Conservation (phyloP, 2,888 invertebrate genomes). For the Conus canariensis region DNA sequence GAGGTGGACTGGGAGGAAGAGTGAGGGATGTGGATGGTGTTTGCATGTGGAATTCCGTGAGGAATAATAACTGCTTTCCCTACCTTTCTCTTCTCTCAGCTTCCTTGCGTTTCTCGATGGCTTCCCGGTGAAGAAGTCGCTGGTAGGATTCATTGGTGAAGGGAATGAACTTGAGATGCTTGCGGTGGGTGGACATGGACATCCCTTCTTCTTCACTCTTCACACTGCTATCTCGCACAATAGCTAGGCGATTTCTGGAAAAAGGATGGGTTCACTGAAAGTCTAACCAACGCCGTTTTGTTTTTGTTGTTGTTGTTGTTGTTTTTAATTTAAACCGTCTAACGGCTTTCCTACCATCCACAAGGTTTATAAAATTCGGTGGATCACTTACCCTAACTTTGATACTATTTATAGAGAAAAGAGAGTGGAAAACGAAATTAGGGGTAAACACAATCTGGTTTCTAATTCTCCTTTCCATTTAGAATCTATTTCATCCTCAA, state of each 20-base stretch:
- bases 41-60: too few relatives aligned
- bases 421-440: too few relatives aligned
- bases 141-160: conserved; percentile 60
- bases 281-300: not conserved
- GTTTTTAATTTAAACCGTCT: not conserved
- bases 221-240: not conserved
- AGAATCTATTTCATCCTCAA: too few relatives aligned
- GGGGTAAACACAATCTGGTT: too few relatives aligned
- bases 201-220: not conserved
- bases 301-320: not conserved
- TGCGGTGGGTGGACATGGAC: not conserved
- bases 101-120: conserved; percentile 25
- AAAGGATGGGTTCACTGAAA: not conserved
- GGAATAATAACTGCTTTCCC: not conserved
- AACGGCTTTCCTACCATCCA: not conserved
- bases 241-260: not conserved
- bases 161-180: conserved; percentile 49
- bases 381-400: not conserved
- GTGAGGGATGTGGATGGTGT: too few relatives aligned
- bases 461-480: too few relatives aligned
- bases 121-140: conserved; percentile 58
- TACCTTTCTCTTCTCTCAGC: conserved; percentile 3
- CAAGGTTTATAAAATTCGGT: too few relatives aligned
- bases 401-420: not conserved
- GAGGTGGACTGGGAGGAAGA: too few relatives aligned